Base-by-base conservation (phyloP, 2,888 invertebrate genomes). In the Teleiodes luculella region DNA sequence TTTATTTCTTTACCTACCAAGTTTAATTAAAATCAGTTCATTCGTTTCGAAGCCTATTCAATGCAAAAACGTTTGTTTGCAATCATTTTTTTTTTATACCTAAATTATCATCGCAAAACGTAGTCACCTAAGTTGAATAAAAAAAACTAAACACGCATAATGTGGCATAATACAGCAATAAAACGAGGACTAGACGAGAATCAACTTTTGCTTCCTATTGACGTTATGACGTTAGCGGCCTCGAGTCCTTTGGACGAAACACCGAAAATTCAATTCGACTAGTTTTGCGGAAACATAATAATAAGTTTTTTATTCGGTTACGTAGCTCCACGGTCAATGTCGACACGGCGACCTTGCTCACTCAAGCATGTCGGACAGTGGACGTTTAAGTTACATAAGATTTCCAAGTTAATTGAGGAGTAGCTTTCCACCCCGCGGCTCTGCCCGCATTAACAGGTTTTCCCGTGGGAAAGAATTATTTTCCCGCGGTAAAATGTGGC, bases 291-390 rank as follows among this genome's bases (percentile, higher is more conserved):
- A 88, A 88, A 88, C 80, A 73, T 74, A 77, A 73, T 74, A 77
- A 77, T 76, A 76, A 72, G 71, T 73, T 75, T 73, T 80, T 73
- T 70, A 68, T 73, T 67, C 67, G 70, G 72, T 80, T 78, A 76
- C 72, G 79, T 80, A 76, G 78, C 72, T 79, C 78, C 83, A 88
- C 84, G 89, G 88, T 83, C 88, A 89, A 88, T 88, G 88, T 83
- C 89, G 85, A 81, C 73, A 66, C 68, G 78, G 64, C 76, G 87
- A 69, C 89, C 88, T 89, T 88, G 89, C 64, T 64, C 78, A 72
- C 68, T 77, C 76, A 71, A 80, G 74, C 85, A 81, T 77, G 80
- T 78, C 77, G 68, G 85, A 81, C 76, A 77, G 67, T 80, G 71
- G 74, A 64, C 74, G 67, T 65, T 67, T 24, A 72, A 66, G 68